Base-by-base conservation (phyloP, 53 echinoderm and acorn worm genomes). In the Arbacia lixula region DNA sequence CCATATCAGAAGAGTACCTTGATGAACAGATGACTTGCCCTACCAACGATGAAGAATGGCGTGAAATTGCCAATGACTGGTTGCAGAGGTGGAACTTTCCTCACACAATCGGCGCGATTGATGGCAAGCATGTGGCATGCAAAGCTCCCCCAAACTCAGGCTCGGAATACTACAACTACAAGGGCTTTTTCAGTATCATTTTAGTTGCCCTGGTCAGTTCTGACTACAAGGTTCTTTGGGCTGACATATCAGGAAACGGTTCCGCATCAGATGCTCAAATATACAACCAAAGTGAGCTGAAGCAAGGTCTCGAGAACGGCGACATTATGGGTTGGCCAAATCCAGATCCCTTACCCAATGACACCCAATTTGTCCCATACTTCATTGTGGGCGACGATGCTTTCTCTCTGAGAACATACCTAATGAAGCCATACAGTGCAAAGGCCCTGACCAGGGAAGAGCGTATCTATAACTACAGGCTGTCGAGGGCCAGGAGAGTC, bases 381-480 rank as follows among this genome's bases (percentile, higher is more conserved):
- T 57, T 57, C 57, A 12, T 57, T 5, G 22, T 57, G 5, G 57
- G 74, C 14, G 74, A 85, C 56, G 85, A 85, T 58, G 85, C 85
- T 12, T 84, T 85, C 35, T 30, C 28, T 21, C 72, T 85, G 2
- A 35, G 40, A 9, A 12, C 46, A 4, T 11, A 85, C 72, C 71
- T 85, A 60, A 58, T 60, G 72, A 85, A 85, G 42, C 85, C 85
- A 4, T 85, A 72, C 28, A n/a, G 58, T 24, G 4, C 5, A 8
- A 57, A 29, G 25, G 25, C 25, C 12, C 43, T 90, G 36, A 54
- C 81, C 40, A 39, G 49, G 17, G 78, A 77, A 4, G 53, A 79
- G 80, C 57, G 87, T 41, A 68, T 87, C 25, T 72, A 79, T 61
- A 83, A 88, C 61, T 84, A 84, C 68, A 24, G 84, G 34, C 26